Evolutionary conservation across 2,888 invertebrate species (phyloP).

Genomic region (Parasteatoda lunata): DNA sequence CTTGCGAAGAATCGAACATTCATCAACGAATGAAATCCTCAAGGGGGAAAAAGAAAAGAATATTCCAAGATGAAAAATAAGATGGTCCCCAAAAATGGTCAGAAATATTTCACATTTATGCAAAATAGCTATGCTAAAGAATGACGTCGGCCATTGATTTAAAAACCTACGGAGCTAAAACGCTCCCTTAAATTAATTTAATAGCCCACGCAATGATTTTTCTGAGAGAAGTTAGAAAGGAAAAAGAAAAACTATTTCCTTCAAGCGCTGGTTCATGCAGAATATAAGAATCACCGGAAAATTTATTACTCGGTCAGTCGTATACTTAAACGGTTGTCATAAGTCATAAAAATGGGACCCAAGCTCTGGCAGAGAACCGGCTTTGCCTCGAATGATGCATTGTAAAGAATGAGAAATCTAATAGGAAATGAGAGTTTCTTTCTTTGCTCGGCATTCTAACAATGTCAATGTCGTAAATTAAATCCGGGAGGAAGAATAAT

Average conservation of each 20-base stretch:
- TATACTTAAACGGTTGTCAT: slow-evolving; percentile 45
- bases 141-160: slow-evolving; percentile 1
- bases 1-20: not conserved
- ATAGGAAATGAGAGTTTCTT: slow-evolving; percentile 17
- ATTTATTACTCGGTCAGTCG: slow-evolving; percentile 40
- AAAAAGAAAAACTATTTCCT: not conserved
- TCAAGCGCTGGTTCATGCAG: slow-evolving; percentile 15
- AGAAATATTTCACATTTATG: slow-evolving; percentile 4
- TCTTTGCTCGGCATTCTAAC: not conserved
- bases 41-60: not conserved
- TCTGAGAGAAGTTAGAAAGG: slow-evolving; percentile 9
- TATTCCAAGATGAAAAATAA: not conserved
- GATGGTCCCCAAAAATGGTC: not conserved
- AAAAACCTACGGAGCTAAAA: slow-evolving; percentile 21
- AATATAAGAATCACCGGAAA: slow-evolving; percentile 23
- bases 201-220: slow-evolving; percentile 18
- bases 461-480: slow-evolving; percentile 39
- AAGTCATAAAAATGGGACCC: slow-evolving; percentile 45
- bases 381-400: slow-evolving; percentile 32
- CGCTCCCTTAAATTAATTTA: slow-evolving; percentile 42
- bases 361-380: not conserved
- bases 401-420: slow-evolving; percentile 19
- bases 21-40: not conserved
- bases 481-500: slow-evolving; percentile 25
- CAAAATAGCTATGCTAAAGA: not conserved